Evolutionary conservation across 2,888 invertebrate species (phyloP).

Genomic region (Ormyrus pomaceus): DNA sequence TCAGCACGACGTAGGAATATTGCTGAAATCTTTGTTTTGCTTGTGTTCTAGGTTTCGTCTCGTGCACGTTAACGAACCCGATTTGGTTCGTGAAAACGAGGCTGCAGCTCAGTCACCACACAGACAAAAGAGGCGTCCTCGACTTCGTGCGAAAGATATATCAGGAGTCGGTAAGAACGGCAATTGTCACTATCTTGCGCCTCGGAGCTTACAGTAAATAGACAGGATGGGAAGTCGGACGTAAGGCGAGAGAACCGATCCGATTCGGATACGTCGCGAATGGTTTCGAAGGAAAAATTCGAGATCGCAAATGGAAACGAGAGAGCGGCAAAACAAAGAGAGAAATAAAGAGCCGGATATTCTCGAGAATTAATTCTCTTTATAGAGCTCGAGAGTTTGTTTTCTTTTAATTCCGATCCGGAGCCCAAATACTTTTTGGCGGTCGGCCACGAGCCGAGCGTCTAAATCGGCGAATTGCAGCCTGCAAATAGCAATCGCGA

Average conservation of each 20-base stretch:
- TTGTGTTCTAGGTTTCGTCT: slow-evolving; percentile 87
- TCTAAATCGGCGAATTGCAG: slow-evolving; percentile 58
- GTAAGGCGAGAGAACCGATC: too few species aligned
- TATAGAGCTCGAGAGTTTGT: not conserved
- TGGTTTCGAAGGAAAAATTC: too few species aligned
- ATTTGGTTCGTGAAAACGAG: slow-evolving; percentile 99
- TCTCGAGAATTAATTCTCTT: not conserved
- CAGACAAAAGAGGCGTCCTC: slow-evolving; percentile 82
- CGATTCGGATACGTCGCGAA: too few species aligned
- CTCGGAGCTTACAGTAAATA: slow-evolving; percentile 10
- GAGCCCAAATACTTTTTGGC: slow-evolving; percentile 30
- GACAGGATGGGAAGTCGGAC: not conserved
- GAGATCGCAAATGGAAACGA: too few species aligned
- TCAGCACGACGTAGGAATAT: not conserved
- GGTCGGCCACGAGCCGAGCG: slow-evolving; percentile 31
- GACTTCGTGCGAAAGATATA: slow-evolving; percentile 91
- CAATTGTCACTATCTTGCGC: not conserved
- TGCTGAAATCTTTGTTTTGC: slow-evolving; percentile 52
- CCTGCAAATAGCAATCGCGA: slow-evolving; percentile 62
- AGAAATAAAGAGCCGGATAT: not conserved
- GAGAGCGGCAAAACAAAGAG: too few species aligned
- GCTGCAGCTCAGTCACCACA: slow-evolving; percentile 90
- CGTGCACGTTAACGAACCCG: slow-evolving; percentile 97
- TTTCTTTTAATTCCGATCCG: not conserved
- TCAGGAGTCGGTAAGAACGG: slow-evolving; percentile 81